Evolutionary conservation across 2,888 invertebrate species (phyloP), one percentile per base, ranked within the genome.

Genomic region (Gari tellinella): DNA sequence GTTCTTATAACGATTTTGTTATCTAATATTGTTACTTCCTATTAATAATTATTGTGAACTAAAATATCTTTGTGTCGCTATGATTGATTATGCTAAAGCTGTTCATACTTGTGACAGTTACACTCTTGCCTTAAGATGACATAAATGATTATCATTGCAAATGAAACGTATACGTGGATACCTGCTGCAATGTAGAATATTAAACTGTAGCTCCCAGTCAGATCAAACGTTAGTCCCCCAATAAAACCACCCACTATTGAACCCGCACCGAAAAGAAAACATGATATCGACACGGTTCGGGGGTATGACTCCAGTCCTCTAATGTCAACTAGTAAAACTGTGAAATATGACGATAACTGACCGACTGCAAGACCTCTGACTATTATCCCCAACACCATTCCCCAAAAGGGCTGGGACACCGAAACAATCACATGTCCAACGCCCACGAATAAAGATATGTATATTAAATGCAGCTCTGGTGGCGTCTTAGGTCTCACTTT

Each of bases 131-230:
- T n/a, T n/a, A n/a, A n/a, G n/a, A n/a, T n/a, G n/a, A n/a, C n/a
- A n/a, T n/a, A n/a, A n/a, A n/a, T n/a, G n/a, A n/a, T n/a, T n/a
- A n/a, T n/a, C n/a, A n/a, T n/a, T n/a, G n/a, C n/a, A n/a, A n/a
- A n/a, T n/a, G n/a, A n/a, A n/a, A n/a, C n/a, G n/a, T n/a, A n/a
- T n/a, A n/a, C n/a, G n/a, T n/a, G n/a, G n/a, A n/a, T n/a, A n/a
- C n/a, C n/a, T n/a, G 72, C 23, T 7, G 68, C 65, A 12, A 66
- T 53, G 31, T 65, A 57, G 55, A 72, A 79, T 45, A 72, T 61
- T 0, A 72, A 19, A n/a, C 68, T 43, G 26, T 76, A 76, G 2
- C 60, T 51, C 1, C 76, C 72, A 3, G 72, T 72, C 2, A 67
- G 45, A 19, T 76, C 76, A 4, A 49, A 60, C 23, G 56, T 76